Conservation (phyloP, 2,113 vertebrate species). For the Corvus hawaiiensis region DNA sequence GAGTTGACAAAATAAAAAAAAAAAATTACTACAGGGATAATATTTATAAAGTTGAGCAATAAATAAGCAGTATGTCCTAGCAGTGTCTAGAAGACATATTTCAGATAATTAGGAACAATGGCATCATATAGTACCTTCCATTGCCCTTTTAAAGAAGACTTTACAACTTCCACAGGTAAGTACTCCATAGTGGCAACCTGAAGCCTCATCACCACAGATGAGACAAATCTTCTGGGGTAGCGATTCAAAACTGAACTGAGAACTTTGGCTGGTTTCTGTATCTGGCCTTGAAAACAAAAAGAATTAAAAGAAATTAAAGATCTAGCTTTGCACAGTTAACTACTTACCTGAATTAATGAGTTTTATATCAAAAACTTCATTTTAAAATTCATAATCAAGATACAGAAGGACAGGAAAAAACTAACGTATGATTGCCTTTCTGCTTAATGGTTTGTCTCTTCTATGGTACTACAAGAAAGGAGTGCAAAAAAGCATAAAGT, state of each 20-base stretch:
- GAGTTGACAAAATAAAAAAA: not conserved
- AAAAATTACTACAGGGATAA: not conserved
- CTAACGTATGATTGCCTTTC: not conserved
- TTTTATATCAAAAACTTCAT: not conserved
- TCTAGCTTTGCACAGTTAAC: not conserved
- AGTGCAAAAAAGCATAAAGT: not conserved
- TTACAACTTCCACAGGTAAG: slow-evolving; percentile 98
- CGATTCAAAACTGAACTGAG: slow-evolving; percentile 77
- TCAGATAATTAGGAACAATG: not conserved
- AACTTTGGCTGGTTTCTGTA: slow-evolving; percentile 68
- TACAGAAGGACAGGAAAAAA: not conserved
- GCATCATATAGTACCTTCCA: slow-evolving; percentile 84
- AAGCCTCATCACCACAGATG: slow-evolving; percentile 96
- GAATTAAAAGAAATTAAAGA: not conserved
- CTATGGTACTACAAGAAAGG: not conserved
- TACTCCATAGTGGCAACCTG: slow-evolving; percentile 96
- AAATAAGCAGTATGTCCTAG: not conserved
- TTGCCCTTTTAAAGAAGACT: slow-evolving; percentile 98
- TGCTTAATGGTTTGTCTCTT: not conserved
- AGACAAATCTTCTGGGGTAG: slow-evolving; percentile 89
- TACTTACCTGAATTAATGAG: not conserved
- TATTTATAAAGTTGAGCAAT: not conserved
- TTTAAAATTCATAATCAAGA: not conserved
- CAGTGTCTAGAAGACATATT: not conserved
- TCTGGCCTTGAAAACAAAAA: slow-evolving; percentile 71